These are phyloP conservation scores for Plecturocebus donacophilus DNA, from an alignment of 2,113 vertebrate species.

Conservation along the genomic window DNA sequence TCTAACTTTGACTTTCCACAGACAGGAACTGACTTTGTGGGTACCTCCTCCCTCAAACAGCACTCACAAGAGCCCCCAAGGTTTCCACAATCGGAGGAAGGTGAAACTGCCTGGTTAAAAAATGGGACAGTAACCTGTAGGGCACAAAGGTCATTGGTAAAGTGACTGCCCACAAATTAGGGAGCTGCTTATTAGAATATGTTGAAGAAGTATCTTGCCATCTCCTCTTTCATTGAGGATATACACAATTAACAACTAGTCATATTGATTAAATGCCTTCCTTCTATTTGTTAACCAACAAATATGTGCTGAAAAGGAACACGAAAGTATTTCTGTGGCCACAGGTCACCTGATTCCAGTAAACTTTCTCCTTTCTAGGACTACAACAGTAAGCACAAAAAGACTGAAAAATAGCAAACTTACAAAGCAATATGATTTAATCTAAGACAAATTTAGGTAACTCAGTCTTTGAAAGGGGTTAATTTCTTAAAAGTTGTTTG, in stretches of 20 bases:
- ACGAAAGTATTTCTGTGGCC: conserved; percentile 17
- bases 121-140: neutral
- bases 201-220: neutral
- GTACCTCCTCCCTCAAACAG: neutral
- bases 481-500: neutral
- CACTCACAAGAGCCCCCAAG: neutral
- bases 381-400: conserved; percentile 21
- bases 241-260: neutral
- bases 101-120: neutral
- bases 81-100: neutral
- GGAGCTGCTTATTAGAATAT: neutral
- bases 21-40: neutral
- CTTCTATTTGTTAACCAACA: conserved; percentile 11
- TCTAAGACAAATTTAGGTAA: neutral
- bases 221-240: neutral
- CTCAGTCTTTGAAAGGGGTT: neutral
- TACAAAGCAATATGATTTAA: neutral
- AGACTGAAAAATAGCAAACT: neutral
- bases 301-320: neutral
- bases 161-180: neutral
- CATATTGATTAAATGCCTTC: neutral
- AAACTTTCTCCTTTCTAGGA: neutral
- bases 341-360: neutral
- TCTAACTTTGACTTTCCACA: conserved; percentile 5
- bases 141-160: neutral